Evolutionary conservation across 2,888 invertebrate species (phyloP).

Genomic region (Coleophora deauratella): DNA sequence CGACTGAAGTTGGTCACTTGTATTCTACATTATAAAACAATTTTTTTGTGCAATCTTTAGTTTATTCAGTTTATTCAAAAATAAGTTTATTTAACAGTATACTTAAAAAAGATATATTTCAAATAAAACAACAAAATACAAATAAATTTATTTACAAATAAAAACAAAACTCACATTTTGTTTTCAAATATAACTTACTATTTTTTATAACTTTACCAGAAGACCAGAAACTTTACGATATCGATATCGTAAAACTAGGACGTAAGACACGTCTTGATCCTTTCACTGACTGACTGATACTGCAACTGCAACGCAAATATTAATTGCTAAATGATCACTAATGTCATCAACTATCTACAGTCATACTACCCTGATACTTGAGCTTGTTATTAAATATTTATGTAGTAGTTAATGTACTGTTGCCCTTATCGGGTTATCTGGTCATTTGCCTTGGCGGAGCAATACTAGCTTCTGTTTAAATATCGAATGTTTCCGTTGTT

Average conservation of each 20-base stretch:
- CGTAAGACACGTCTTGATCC: constrained; percentile 37
- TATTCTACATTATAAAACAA: too few species aligned
- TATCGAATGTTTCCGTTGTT: constrained; percentile 9
- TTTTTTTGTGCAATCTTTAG: too few species aligned
- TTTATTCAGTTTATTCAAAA: background rate
- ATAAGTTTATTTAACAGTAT: too few species aligned
- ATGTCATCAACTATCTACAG: constrained; percentile 5
- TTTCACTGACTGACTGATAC: constrained; percentile 24
- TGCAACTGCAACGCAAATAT: too few species aligned
- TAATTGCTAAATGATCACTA: too few species aligned
- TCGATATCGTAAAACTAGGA: constrained; percentile 11
- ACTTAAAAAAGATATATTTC: background rate
- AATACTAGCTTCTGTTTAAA: background rate
- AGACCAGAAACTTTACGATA: background rate
- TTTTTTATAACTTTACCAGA: background rate
- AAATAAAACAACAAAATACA: constrained; percentile 27
- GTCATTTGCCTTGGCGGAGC: constrained; percentile 9
- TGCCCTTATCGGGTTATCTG: constrained; percentile 11
- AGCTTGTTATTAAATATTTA: background rate
- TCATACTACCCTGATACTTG: background rate
- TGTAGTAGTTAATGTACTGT: background rate
- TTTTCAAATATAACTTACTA: too few species aligned
- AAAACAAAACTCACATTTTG: too few species aligned
- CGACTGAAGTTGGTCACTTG: too few species aligned
- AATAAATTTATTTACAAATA: constrained; percentile 17